A percentile compares a stretch with the other conserved stretches of the same genome.
Conservation (phyloP, 2,113 vertebrate genomes). For the Rallus limicola region DNA sequence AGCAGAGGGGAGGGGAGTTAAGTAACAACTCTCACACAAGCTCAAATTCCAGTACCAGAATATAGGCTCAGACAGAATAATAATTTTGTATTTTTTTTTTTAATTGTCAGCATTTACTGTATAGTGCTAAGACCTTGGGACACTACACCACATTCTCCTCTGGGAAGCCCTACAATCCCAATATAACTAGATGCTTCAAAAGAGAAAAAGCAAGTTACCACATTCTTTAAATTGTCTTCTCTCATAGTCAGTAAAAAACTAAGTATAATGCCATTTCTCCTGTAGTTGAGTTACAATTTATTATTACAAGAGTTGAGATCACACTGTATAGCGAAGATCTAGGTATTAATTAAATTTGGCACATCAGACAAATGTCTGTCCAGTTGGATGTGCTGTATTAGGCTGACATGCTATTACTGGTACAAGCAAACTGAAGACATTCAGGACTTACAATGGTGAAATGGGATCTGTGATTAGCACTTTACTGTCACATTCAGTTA, state of each 20-base stretch:
- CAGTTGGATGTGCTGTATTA: not conserved
- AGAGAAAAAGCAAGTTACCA: not conserved
- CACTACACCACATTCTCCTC: not conserved
- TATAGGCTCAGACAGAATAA: not conserved
- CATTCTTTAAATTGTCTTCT: not conserved
- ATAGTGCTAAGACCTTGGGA: not conserved
- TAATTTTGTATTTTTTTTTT: not conserved
- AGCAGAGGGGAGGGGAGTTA: not conserved
- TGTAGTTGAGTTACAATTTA: not conserved
- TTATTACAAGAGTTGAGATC: not conserved
- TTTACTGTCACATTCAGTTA: slow-evolving; percentile 7
- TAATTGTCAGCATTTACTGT: not conserved
- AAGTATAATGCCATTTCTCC: not conserved
- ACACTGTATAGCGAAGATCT: not conserved
- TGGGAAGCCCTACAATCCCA: not conserved
- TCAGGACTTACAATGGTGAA: not conserved
- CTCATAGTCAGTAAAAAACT: not conserved
- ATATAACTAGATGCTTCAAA: not conserved
- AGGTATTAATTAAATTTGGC: not conserved
- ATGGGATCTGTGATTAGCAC: not conserved
- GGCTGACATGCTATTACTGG: not conserved
- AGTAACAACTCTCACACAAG: not conserved
- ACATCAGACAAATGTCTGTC: not conserved
- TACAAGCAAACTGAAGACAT: not conserved
- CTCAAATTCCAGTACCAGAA: not conserved